phyloP scores from a whole-genome alignment of 2,888 invertebrate species.

The Watsonalla cultraria region DNA sequence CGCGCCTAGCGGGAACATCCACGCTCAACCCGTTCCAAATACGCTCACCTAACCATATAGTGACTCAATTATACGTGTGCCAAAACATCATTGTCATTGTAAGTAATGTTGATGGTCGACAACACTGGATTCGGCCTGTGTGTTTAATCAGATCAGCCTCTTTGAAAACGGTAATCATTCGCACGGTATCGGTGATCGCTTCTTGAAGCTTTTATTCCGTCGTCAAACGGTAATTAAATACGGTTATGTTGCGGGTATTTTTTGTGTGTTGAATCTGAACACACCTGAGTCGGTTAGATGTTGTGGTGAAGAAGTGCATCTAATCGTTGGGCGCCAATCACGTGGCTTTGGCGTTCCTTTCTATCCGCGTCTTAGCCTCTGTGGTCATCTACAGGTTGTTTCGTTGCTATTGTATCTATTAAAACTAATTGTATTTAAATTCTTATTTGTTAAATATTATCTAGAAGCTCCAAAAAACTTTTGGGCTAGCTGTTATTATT shows the following conservation, averaged over 20 bases:
- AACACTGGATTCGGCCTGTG: conserved; percentile 12
- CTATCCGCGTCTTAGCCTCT: conserved; percentile 13
- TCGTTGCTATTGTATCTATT: background rate
- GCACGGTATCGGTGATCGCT: conserved; percentile 24
- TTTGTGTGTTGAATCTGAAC: conserved; percentile 29
- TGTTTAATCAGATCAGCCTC: conserved; percentile 35
- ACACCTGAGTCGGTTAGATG: conserved; percentile 67
- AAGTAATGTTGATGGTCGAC: conserved; percentile 40
- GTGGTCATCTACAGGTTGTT: conserved; percentile 1
- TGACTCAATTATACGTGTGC: conserved; percentile 49
- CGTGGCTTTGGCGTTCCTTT: conserved; percentile 36
- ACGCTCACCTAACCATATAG: conserved; percentile 49
- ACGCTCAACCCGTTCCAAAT: conserved; percentile 47
- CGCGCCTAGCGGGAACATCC: conserved; percentile 58
- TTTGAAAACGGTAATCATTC: conserved; percentile 36
- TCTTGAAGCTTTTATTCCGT: conserved; percentile 35
- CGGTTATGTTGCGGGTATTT: conserved; percentile 28
- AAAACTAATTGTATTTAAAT: no score
- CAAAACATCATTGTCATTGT: conserved; percentile 48
- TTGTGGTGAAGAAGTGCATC: conserved; percentile 45
- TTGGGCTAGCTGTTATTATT: no score
- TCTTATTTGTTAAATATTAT: no score
- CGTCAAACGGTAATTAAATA: conserved; percentile 48
- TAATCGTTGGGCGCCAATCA: conserved; percentile 50
- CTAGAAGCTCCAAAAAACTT: no score